phyloP scores from a whole-genome alignment of 2,113 vertebrate genomes.

The Oxygymnocypris stewartii region DNA sequence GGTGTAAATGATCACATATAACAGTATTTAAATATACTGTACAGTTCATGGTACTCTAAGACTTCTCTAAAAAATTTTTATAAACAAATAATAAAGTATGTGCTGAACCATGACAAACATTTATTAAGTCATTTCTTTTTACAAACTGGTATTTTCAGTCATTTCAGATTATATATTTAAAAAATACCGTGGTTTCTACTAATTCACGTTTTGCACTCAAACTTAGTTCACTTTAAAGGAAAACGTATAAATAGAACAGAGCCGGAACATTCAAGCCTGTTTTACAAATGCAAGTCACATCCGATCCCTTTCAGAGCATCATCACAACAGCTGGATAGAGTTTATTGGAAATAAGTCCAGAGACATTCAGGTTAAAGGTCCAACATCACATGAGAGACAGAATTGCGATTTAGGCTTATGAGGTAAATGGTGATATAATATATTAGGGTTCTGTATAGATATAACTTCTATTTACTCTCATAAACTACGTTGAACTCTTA shows the following conservation, averaged over 20 bases:
- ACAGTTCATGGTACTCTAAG: not conserved
- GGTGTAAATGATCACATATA: conserved; percentile 39
- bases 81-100: not conserved
- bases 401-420: conserved; percentile 34
- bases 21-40: conserved; percentile 4
- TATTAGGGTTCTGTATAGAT: conserved; percentile 29
- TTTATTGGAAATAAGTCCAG: conserved; percentile 51
- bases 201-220: not conserved
- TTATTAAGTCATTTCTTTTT: conserved; percentile 11
- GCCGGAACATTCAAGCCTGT: conserved; percentile 48
- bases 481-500: conserved; percentile 71
- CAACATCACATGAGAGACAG: conserved; percentile 27
- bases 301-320: conserved; percentile 57
- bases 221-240: not conserved
- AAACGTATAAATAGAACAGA: conserved; percentile 29
- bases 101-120: conserved; percentile 35
- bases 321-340: conserved; percentile 61
- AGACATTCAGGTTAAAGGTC: conserved; percentile 20
- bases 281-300: conserved; percentile 57
- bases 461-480: conserved; percentile 56
- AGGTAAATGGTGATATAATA: conserved; percentile 39
- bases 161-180: conserved; percentile 8
- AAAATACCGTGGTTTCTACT: not conserved
- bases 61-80: not conserved
- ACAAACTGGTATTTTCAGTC: not conserved